These are phyloP conservation scores for Corydoras sp. DNA, from an alignment of 2,113 vertebrate species.

Conservation along the genomic window DNA sequence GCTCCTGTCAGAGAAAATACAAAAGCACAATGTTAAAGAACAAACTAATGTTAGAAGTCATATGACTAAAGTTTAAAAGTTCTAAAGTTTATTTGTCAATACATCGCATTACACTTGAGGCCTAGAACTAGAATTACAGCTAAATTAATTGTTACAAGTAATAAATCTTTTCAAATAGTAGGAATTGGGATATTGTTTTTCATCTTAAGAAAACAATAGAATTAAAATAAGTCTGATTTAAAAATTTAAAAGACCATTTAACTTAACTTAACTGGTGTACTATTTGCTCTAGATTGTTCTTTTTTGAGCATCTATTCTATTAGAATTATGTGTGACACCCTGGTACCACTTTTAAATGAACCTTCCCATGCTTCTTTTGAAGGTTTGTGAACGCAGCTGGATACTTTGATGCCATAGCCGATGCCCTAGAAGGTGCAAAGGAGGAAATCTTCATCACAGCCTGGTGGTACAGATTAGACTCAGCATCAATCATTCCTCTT, in stretches of 20 bases:
- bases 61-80: too few relatives aligned
- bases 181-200: too few relatives aligned
- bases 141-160: too few relatives aligned
- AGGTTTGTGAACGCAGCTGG: conserved; percentile 50
- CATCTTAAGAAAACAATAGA: too few relatives aligned
- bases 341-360: conserved; percentile 28
- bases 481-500: conserved; percentile 42
- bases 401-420: conserved; percentile 47
- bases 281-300: conserved; percentile 10
- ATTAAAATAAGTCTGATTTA: too few relatives aligned
- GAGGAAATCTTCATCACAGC: conserved; percentile 52
- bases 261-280: too few relatives aligned
- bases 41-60: neutral
- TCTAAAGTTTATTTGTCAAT: too few relatives aligned
- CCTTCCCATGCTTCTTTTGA: conserved; percentile 26
- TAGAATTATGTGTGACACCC: conserved; percentile 11
- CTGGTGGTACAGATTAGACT: conserved; percentile 45
- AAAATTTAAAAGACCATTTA: too few relatives aligned
- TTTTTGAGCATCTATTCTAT: conserved; percentile 21
- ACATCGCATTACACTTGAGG: too few relatives aligned
- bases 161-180: too few relatives aligned
- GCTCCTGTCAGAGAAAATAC: conserved; percentile 47
- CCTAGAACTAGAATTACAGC: too few relatives aligned
- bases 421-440: conserved; percentile 45
- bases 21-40: conserved; percentile 36